These are phyloP conservation scores for Melangyna quadrimaculata DNA, from an alignment of 2,888 invertebrate genomes.

Conservation along the genomic window DNA sequence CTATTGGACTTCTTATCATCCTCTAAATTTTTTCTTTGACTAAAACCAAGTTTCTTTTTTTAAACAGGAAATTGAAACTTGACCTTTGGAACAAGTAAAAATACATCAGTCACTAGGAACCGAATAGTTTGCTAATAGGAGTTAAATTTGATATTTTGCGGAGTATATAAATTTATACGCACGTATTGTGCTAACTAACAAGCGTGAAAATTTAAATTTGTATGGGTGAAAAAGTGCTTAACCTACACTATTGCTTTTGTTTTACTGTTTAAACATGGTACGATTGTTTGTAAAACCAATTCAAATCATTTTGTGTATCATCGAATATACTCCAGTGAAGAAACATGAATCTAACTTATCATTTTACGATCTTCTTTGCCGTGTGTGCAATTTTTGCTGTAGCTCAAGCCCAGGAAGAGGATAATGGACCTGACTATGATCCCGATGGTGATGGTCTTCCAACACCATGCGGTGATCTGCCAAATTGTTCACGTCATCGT, in stretches of 20 bases:
- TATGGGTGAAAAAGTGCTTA: neutral
- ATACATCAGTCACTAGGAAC: too few relatives aligned
- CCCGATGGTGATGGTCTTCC: neutral
- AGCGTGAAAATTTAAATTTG: neutral
- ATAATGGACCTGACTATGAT: neutral
- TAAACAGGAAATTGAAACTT: too few relatives aligned
- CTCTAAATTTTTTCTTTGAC: too few relatives aligned
- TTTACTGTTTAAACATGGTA: neutral
- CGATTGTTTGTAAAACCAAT: neutral
- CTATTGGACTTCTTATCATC: too few relatives aligned
- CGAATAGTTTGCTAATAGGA: too few relatives aligned
- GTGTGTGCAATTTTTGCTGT: neutral
- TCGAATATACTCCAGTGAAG: neutral
- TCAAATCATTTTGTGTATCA: neutral
- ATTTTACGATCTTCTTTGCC: neutral
- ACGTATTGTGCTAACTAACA: too few relatives aligned
- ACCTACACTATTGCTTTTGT: neutral
- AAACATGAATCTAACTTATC: neutral
- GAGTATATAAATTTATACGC: too few relatives aligned
- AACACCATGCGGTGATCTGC: conserved; percentile 10
- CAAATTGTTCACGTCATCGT: neutral
- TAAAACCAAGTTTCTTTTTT: too few relatives aligned
- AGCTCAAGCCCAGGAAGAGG: neutral
- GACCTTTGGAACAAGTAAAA: too few relatives aligned
- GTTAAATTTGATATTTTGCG: too few relatives aligned